phyloP scores from a whole-genome alignment of 2,797 vertebrate species.

The Avahi laniger region DNA sequence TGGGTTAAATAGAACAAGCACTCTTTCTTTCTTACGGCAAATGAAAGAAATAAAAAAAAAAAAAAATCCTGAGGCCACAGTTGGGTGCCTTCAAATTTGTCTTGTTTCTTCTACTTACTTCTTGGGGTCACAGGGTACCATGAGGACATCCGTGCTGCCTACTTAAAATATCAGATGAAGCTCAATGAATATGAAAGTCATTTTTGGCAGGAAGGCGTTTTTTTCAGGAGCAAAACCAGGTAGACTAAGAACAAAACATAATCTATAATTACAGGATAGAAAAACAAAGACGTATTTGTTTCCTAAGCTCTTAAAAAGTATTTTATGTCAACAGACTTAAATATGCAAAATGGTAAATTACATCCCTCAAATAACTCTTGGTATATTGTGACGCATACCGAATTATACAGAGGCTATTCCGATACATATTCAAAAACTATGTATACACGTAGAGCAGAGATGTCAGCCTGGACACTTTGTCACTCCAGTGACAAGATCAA shows the following conservation, averaged over 20 bases:
- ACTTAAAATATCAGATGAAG: not conserved
- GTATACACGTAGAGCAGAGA: not conserved
- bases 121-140: not conserved
- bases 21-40: not conserved
- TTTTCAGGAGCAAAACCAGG: slow-evolving; percentile 7
- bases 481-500: not conserved
- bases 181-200: not conserved
- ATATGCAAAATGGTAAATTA: not conserved
- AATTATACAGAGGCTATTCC: not conserved
- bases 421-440: not conserved
- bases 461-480: not conserved
- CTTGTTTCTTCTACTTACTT: not conserved
- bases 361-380: not conserved
- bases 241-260: not conserved
- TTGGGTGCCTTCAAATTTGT: not conserved
- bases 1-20: slow-evolving; percentile 48
- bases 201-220: not conserved
- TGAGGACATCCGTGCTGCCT: fast-evolving
- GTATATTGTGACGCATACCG: not conserved
- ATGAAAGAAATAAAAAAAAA: not conserved
- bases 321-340: not conserved
- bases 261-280: not conserved
- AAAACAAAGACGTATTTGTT: not conserved
- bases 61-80: not conserved
- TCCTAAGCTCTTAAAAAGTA: slow-evolving; percentile 28